Base-by-base conservation (phyloP, 2,797 vertebrate species). In the Varecia variegata region DNA sequence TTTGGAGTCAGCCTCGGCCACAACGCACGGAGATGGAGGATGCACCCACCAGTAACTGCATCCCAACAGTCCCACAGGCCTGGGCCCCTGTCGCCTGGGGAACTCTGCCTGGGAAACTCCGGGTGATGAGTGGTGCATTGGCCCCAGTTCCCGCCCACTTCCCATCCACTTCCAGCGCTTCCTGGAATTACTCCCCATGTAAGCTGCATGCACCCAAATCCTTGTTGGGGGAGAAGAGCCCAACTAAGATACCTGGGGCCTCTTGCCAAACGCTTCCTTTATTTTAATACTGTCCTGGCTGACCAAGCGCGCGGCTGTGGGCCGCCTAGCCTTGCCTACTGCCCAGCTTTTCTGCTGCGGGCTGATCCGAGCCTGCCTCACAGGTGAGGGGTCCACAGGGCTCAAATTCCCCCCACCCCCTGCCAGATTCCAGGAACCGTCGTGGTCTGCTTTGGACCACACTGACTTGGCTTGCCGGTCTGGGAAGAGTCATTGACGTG, bases 1-100 rank as follows among this genome's bases (percentile, higher is more conserved):
- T 17, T 43, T 43, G 40, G 8, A 15, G 12, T 65, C 56, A 20
- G 15, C 35, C 56, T 40, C 15, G 2, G 45, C 40, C 67, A 82
- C 14, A 8, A 2, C 0, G 5, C 3, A n/a, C 7, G 0, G 40
- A 40, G 15, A 45, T 11, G 1, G 27, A 86, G 54, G 21, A 54
- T 45, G 17, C 50, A 43, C 30, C 17, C 17, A 25, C 7, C 27
- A 67, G 27, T 25, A 38, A 67, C 4, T 77, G 45, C 25, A 18
- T 9, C 62, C 8, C 3, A 58, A 58, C 40, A 30, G 1, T 38
- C 62, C 58, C 1, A 5, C 2, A 68, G 58, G n/a, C 82, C n/a
- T 13, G 20, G 14, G 27, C 9, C 2, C 17, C 23, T n/a, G 23
- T 18, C 7, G 43, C 14, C 32, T 0, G 6, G 20, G 17, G 52